Evolutionary conservation across 2,888 invertebrate genomes (phyloP).

Genomic region (Nomada goodeniana): DNA sequence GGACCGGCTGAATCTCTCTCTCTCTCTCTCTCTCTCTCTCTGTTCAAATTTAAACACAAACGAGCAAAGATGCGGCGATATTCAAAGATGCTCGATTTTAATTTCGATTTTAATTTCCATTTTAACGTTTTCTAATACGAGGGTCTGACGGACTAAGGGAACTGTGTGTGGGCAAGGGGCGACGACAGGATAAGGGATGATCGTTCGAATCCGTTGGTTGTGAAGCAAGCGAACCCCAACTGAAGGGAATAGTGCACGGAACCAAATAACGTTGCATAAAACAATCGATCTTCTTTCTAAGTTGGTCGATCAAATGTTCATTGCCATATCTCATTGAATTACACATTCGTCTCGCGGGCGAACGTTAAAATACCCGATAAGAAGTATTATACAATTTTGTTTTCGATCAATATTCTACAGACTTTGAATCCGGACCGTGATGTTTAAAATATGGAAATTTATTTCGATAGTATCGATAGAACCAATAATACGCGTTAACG

Average conservation of each 20-base stretch:
- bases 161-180: slow-evolving; percentile 9
- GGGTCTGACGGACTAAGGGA: slow-evolving; percentile 58
- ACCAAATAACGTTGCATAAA: slow-evolving; percentile 22
- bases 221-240: slow-evolving; percentile 36
- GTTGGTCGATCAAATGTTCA: no score
- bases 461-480: neutral
- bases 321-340: neutral
- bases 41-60: neutral
- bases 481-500: slow-evolving; percentile 13
- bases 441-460: no score
- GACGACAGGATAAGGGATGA: neutral
- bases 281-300: neutral
- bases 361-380: neutral
- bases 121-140: neutral
- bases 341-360: neutral
- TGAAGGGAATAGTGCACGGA: slow-evolving; percentile 57
- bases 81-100: neutral
- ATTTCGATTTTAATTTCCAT: neutral
- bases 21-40: neutral
- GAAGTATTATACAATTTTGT: neutral
- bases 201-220: slow-evolving; percentile 31
- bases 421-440: neutral
- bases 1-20: slow-evolving; percentile 5
- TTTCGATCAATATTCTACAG: neutral
- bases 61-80: neutral